Percentiles rank a stretch among this genome's conserved stretches.
These are phyloP conservation scores for Lepeophtheirus nordmannii DNA, from an alignment of 2,888 invertebrate genomes.

Conservation along the genomic window DNA sequence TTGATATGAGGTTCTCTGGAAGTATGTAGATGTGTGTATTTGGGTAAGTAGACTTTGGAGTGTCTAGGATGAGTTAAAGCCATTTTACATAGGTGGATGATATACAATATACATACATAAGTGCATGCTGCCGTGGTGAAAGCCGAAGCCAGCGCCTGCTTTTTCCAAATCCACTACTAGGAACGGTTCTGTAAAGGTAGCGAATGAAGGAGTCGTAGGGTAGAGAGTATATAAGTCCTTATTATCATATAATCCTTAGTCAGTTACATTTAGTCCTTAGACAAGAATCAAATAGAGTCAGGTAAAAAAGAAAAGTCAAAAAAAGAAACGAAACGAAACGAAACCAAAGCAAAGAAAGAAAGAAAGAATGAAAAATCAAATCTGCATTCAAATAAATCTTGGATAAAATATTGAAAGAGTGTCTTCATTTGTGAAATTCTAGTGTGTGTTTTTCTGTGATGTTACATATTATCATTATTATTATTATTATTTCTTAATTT, in stretches of 20 bases:
- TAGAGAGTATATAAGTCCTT: constrained; percentile 1
- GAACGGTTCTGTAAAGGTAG: constrained; percentile 1
- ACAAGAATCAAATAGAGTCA: constrained; percentile 8
- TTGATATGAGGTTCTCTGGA: too few relatives aligned
- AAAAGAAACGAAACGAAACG: not conserved
- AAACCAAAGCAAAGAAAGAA: not conserved
- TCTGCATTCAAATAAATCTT: not conserved
- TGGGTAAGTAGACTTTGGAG: too few relatives aligned
- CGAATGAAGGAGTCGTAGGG: not conserved
- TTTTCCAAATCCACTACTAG: not conserved
- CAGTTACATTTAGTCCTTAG: constrained; percentile 2
- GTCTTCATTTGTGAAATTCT: not conserved
- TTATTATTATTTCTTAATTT: not conserved
- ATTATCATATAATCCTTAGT: not conserved
- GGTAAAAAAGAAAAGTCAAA: not conserved
- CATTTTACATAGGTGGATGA: too few relatives aligned
- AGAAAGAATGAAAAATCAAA: not conserved
- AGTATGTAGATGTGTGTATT: too few relatives aligned
- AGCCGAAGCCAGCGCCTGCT: not conserved
- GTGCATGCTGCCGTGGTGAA: not conserved
- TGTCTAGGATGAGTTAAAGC: too few relatives aligned
- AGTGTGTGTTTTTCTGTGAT: not conserved
- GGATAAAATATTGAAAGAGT: not conserved
- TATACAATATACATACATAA: too few relatives aligned
- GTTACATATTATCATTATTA: not conserved